Base-by-base conservation (phyloP, 2,888 invertebrate species). In the Acanthosepion pharaonis region DNA sequence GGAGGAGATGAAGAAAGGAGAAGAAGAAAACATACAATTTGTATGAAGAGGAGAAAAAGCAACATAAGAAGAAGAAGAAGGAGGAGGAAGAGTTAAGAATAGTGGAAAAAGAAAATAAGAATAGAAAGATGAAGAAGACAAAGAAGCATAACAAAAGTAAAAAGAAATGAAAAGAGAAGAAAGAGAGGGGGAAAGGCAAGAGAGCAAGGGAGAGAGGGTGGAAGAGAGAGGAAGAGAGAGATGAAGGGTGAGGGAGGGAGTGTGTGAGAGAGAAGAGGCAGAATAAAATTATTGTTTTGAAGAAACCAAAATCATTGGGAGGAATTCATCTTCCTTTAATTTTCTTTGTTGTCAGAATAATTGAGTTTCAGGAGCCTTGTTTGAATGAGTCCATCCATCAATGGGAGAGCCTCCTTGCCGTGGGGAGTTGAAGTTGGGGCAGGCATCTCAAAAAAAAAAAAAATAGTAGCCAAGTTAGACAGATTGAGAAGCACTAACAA, bases 381-480 rank as follows among this genome's bases (percentile, higher is more conserved):
- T 78, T 78, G n/a, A 78, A 78, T 78, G n/a, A 78, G 78, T n/a
- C 78, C n/a, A 78, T 78, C 78, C 78, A 78, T 78, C 78, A 78
- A 78, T 78, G n/a, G 78, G 78, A 33, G n/a, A 78, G 78, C 15
- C 78, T 33, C n/a, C 18, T 78, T n/a, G n/a, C 78, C 78, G 11
- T 78, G 78, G 78, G 78, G 78, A 78, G 15, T 15, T 11, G n/a
- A 78, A 78, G 11, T 15, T 0, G 4, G 78, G n/a, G 11, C n/a
- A n/a, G n/a, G n/a, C 15, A 33, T 78, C 1, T 11, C 15, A 64
- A 1, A 25, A 25, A 64, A 23, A 23, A 6, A 4, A n/a, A 78
- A 11, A 78, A n/a, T 4, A 78, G 11, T 33, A n/a, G n/a, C n/a
- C 78, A 78, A 78, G n/a, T 78, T 78, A 78, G 78, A 78, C 33